A percentile compares a stretch with the other conserved stretches of the same genome.
Conservation (phyloP, 2,113 vertebrate genomes). For the Seriola aureovittata region DNA sequence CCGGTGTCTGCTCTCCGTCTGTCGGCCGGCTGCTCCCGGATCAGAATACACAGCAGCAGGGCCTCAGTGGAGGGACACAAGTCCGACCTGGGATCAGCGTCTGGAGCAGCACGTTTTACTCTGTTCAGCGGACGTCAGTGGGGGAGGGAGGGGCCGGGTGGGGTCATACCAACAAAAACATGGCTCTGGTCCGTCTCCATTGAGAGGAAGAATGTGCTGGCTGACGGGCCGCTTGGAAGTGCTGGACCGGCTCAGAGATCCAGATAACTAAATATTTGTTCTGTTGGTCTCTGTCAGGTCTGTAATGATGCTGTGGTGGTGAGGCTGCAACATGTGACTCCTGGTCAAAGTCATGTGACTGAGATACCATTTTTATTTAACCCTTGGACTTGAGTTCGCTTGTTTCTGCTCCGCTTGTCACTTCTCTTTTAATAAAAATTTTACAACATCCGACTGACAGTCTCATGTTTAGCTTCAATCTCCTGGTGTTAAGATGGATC, state of each 20-base stretch:
- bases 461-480: too few species aligned
- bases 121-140: constrained; percentile 62
- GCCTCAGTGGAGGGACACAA: neutral
- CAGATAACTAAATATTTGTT: constrained; percentile 78
- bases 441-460: too few species aligned
- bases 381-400: neutral
- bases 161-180: constrained; percentile 81
- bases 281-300: constrained; percentile 20
- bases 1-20: constrained; percentile 62
- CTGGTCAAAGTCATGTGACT: constrained; percentile 16
- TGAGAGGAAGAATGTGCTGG: constrained; percentile 76
- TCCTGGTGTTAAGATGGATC: too few species aligned
- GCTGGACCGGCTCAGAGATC: constrained; percentile 63
- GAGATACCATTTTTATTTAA: constrained; percentile 6
- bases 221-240: constrained; percentile 79
- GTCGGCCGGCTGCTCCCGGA: constrained; percentile 58
- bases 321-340: constrained; percentile 2
- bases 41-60: constrained; percentile 31
- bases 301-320: constrained; percentile 36
- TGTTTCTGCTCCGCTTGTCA: too few species aligned
- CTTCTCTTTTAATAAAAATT: too few species aligned
- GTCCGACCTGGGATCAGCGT: constrained; percentile 53
- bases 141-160: constrained; percentile 55
- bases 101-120: constrained; percentile 50
- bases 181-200: constrained; percentile 57